These are phyloP conservation scores for Phylloscopus collybita DNA, from an alignment of 2,797 vertebrate genomes.

Conservation along the genomic window DNA sequence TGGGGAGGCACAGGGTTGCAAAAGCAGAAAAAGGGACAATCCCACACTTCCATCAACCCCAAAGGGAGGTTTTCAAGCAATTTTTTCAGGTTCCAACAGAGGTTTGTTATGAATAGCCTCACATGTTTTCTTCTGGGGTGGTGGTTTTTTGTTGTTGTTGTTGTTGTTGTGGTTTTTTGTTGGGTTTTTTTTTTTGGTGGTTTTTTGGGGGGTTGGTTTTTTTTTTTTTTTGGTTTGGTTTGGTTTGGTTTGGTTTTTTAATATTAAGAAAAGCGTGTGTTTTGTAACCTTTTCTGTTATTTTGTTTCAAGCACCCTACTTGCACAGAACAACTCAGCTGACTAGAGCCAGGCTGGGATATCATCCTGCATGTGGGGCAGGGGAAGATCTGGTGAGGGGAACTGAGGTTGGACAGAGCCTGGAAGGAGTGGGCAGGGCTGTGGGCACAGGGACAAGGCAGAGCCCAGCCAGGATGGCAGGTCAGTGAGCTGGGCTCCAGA, in stretches of 20 bases:
- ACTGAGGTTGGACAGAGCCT: rapidly evolving
- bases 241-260: not conserved
- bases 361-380: too few relatives aligned
- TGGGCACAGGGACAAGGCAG: not conserved
- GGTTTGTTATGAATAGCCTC: not conserved
- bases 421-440: not conserved
- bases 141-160: not conserved
- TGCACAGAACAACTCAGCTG: not conserved
- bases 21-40: not conserved
- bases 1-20: not conserved
- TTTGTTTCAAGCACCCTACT: not conserved
- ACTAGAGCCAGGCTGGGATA: too few relatives aligned
- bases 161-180: too few relatives aligned
- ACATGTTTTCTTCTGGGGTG: not conserved
- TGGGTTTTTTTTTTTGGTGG: not conserved
- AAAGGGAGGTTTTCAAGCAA: not conserved
- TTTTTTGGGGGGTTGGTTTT: too few relatives aligned
- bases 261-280: rapidly evolving
- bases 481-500: not conserved
- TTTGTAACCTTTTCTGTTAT: not conserved
- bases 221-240: not conserved
- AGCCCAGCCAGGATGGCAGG: rapidly evolving
- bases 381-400: rapidly evolving
- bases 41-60: not conserved
- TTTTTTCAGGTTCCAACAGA: not conserved